These are phyloP conservation scores for Macrosiphum euphorbiae DNA, from an alignment of 2,888 invertebrate species.

Conservation along the genomic window DNA sequence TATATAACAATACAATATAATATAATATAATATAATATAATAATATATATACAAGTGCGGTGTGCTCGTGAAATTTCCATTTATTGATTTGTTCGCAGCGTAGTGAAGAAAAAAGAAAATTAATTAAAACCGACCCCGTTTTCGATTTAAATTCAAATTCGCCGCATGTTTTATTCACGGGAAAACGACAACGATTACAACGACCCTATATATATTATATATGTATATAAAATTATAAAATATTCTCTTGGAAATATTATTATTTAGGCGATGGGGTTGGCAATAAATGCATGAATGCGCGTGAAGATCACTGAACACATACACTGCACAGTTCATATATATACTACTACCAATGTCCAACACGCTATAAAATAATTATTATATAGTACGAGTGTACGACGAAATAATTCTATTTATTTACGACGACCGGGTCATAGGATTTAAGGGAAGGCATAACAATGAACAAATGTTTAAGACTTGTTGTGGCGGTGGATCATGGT, in stretches of 20 bases:
- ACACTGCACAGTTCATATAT: background rate
- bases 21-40: background rate
- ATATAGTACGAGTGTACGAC: background rate
- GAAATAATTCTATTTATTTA: background rate
- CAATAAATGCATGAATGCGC: background rate
- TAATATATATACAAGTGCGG: conserved; percentile 8
- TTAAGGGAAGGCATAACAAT: background rate
- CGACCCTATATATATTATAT: background rate
- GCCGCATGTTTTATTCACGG: conserved; percentile 58
- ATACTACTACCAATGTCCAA: background rate
- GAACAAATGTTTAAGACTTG: background rate
- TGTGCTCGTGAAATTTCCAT: conserved; percentile 52
- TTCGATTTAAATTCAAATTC: conserved; percentile 64
- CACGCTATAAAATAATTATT: background rate
- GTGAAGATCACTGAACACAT: background rate
- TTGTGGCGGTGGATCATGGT: background rate
- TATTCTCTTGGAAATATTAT: conserved; percentile 36
- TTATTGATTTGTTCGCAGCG: conserved; percentile 48
- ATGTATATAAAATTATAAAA: background rate
- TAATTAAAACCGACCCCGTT: conserved; percentile 57
- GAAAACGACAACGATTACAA: conserved; percentile 42
- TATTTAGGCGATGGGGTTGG: conserved; percentile 17
- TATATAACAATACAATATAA: conserved; percentile 8
- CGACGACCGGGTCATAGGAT: background rate
- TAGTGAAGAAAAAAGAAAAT: conserved; percentile 49